phyloP scores from a whole-genome alignment of 2,888 invertebrate genomes.

The Microplitis manilae region DNA sequence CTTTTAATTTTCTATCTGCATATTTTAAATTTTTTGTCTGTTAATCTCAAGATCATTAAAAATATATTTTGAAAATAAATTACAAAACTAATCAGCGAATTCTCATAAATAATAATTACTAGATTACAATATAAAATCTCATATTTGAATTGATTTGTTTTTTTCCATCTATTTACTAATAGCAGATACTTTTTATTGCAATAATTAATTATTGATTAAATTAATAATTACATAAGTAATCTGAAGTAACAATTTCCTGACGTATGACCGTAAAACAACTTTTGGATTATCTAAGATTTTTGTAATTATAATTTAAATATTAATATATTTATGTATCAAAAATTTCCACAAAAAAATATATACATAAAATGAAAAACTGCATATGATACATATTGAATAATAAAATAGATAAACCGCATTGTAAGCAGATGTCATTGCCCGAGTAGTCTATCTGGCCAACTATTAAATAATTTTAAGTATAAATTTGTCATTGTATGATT shows the following conservation, averaged over 20 bases:
- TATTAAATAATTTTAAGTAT: conserved; percentile 11
- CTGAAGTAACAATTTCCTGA: conserved; percentile 5
- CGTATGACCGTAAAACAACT: neutral
- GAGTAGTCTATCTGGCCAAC: neutral
- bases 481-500: conserved; percentile 3
- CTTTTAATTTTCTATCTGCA: too few relatives aligned
- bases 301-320: neutral
- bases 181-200: neutral
- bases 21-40: too few relatives aligned
- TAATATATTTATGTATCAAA: too few relatives aligned
- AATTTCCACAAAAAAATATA: neutral
- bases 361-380: neutral
- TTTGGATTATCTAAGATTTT: conserved; percentile 18
- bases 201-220: conserved; percentile 27
- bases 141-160: neutral
- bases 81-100: too few relatives aligned
- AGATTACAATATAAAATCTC: conserved; percentile 17
- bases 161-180: neutral
- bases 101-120: too few relatives aligned
- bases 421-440: conserved; percentile 9
- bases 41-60: too few relatives aligned
- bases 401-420: neutral
- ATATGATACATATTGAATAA: neutral
- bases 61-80: too few relatives aligned
- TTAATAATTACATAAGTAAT: conserved; percentile 21